Evolutionary conservation across 2,797 vertebrate species (phyloP).

Genomic region (Orientallactaga sibirica): DNA sequence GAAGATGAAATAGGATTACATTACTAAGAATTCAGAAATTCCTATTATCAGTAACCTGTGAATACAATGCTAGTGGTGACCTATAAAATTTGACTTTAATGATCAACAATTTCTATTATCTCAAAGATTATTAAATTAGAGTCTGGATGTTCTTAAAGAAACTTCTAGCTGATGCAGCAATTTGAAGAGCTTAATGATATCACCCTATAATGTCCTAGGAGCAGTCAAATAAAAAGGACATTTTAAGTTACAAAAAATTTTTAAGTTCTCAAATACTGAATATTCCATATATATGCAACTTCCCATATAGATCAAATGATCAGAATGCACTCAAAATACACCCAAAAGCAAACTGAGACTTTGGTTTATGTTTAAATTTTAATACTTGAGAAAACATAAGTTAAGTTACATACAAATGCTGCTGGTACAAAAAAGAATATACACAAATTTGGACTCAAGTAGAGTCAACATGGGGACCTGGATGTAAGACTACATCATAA

Average conservation of each 20-base stretch:
- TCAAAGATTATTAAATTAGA: constrained; percentile 14
- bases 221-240: neutral
- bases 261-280: constrained; percentile 59
- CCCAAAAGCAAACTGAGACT: constrained; percentile 1
- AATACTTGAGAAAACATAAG: constrained; percentile 74
- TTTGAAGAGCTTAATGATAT: neutral
- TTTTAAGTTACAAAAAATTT: constrained; percentile 25
- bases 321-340: constrained; percentile 32
- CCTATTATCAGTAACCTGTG: neutral
- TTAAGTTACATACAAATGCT: constrained; percentile 70
- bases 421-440: constrained; percentile 54
- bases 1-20: neutral
- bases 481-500: neutral
- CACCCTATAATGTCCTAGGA: neutral
- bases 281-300: constrained; percentile 2
- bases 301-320: constrained; percentile 22
- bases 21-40: neutral
- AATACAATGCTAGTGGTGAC: constrained; percentile 2
- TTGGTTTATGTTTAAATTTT: constrained; percentile 59
- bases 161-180: neutral
- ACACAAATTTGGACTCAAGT: constrained; percentile 46
- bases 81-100: constrained; percentile 27
- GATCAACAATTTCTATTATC: constrained; percentile 16
- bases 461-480: neutral
- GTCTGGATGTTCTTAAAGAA: constrained; percentile 7